Percentiles rank a stretch among this genome's conserved stretches.
phyloP scores from a whole-genome alignment of 2,113 vertebrate species.

The Fukomys damarensis region DNA sequence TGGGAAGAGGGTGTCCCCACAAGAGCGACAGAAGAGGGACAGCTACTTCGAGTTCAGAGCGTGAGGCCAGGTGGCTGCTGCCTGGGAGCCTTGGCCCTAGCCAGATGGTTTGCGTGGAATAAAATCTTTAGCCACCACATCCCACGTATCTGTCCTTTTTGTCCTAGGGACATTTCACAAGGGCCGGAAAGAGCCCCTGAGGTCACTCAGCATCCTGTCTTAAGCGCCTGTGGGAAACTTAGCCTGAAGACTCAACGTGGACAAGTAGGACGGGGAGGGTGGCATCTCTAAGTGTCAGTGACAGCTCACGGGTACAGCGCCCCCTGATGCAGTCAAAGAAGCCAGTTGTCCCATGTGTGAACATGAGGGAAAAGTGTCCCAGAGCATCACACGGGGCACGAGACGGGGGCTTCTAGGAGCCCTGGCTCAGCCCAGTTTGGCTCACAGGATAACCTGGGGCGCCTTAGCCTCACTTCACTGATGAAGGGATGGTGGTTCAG shows the following conservation, averaged over 20 bases:
- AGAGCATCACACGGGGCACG: background rate
- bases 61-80: background rate
- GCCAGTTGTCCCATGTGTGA: background rate
- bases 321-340: background rate
- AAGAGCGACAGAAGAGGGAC: constrained; percentile 71
- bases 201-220: background rate
- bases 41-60: constrained; percentile 76
- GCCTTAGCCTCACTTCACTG: background rate
- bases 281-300: background rate
- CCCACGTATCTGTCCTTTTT: background rate
- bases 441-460: rapidly evolving
- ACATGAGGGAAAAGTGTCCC: background rate
- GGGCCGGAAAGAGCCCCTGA: background rate
- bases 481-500: background rate
- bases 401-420: background rate
- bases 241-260: background rate
- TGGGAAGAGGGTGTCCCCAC: constrained; percentile 75
- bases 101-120: constrained; percentile 52
- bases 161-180: background rate
- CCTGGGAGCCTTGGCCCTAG: background rate
- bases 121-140: constrained; percentile 65
- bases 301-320: background rate
- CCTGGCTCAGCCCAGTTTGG: background rate
- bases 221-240: background rate
- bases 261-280: background rate